Evolutionary conservation across 2,113 vertebrate species (phyloP), one percentile per base, ranked within the genome.

Genomic region (Petaurus breviceps): DNA sequence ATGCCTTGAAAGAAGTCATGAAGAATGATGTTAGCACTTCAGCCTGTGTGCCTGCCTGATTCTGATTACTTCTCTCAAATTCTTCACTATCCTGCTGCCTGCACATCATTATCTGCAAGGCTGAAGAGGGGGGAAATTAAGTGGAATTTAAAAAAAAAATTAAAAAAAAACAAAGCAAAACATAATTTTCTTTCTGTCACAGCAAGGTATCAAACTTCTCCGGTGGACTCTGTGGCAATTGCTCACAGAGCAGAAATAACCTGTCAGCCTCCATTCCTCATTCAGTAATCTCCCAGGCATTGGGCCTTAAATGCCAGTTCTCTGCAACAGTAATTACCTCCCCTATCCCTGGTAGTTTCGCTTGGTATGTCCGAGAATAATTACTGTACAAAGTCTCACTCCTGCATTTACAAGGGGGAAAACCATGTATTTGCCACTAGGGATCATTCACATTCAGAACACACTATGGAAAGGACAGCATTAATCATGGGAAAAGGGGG

Each of bases 361-460:
- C 93, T 77, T 51, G 91, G 91, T 92, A 84, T 93, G 24, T 96
- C 96, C 93, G 8, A 53, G 43, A 96, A 68, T 95, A 93, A 96
- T 98, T 97, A 89, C 93, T 55, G 43, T 46, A 93, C 43, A 25
- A 95, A 91, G 55, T 93, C 52, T 54, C 43, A 91, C 51, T 96
- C 95, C 54, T 49, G 96, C 68, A 92, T 96, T 95, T 97, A 92
- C 8, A 94, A 95, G 95, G 96, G 31, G 53, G 92, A 96, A 97
- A 97, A 90, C 93, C 94, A 95, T 91, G 89, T 53, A 50, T 97
- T 98, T 97, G 96, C 95, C 92, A 93, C 24, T 0, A 47, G 94
- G 93, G 89, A 77, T 90, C 90, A 93, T 95, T 47, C 90, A 92
- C 91, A 90, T 93, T 98, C 96, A 96, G 47, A 96, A 93, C 93